These are phyloP conservation scores for Augochlorella aurata DNA, from an alignment of 2,888 invertebrate genomes.

Conservation along the genomic window DNA sequence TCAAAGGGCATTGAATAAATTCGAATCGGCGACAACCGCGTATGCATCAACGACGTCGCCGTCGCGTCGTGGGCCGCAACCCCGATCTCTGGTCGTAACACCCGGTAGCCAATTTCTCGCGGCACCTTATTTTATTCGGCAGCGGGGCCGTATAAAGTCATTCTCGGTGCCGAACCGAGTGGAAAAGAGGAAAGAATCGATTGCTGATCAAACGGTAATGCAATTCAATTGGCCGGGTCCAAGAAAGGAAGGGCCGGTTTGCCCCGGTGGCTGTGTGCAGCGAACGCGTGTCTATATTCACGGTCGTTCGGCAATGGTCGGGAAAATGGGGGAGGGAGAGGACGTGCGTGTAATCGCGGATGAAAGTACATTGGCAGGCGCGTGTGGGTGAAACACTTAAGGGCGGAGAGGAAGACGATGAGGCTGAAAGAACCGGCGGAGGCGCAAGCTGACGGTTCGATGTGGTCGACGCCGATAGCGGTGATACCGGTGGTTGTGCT, in stretches of 20 bases:
- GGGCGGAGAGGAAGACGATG: conserved; percentile 32
- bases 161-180: conserved; percentile 59
- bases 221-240: conserved; percentile 69
- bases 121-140: conserved; percentile 67
- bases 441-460: conserved; percentile 11
- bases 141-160: conserved; percentile 64
- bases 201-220: conserved; percentile 73
- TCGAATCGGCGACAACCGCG: conserved; percentile 11
- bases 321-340: conserved; percentile 17
- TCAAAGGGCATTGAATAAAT: conserved; percentile 23
- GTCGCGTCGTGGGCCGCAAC: conserved; percentile 43
- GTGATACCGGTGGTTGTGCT: conserved; percentile 34
- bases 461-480: conserved; percentile 15
- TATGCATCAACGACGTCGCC: conserved; percentile 39
- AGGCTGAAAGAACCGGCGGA: conserved; percentile 2
- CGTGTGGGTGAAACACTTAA: conserved; percentile 46
- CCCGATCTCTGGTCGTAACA: conserved; percentile 43
- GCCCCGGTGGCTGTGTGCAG: conserved; percentile 1
- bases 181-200: conserved; percentile 66
- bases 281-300: conserved; percentile 4
- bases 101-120: conserved; percentile 57
- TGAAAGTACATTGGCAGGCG: conserved; percentile 22
- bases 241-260: conserved; percentile 28
- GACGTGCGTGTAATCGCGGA: conserved; percentile 41
- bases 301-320: conserved; percentile 24